Evolutionary conservation across 2,113 vertebrate species (phyloP).

Genomic region (Pampusana beccarii): DNA sequence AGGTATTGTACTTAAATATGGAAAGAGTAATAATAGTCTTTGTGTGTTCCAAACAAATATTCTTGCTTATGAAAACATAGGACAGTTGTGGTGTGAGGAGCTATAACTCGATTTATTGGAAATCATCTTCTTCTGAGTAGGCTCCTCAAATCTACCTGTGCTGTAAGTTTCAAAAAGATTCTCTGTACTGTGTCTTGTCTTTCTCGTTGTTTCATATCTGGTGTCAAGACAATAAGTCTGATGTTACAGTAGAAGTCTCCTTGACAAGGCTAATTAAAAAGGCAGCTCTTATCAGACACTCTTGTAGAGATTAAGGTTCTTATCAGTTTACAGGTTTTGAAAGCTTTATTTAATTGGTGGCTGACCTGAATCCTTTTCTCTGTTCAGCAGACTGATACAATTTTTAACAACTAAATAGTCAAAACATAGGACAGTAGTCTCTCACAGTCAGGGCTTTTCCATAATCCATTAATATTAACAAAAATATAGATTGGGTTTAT

Average conservation of each 20-base stretch:
- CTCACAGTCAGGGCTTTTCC: not conserved
- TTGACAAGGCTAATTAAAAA: not conserved
- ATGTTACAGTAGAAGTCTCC: not conserved
- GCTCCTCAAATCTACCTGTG: not conserved
- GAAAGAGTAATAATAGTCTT: not conserved
- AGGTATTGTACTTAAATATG: slow-evolving; percentile 19
- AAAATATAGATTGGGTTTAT: not conserved
- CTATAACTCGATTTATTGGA: not conserved
- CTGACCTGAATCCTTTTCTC: not conserved
- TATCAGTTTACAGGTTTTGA: not conserved
- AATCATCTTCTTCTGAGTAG: not conserved
- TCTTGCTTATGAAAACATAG: not conserved
- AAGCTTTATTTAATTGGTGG: not conserved
- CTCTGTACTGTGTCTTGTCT: not conserved
- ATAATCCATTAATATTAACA: not conserved
- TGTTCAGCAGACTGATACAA: not conserved
- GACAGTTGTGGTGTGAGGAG: not conserved
- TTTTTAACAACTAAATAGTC: not conserved
- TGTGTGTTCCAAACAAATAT: not conserved
- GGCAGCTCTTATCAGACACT: not conserved
- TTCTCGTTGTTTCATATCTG: not conserved
- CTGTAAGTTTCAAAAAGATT: not conserved
- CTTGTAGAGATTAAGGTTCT: not conserved
- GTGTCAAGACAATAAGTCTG: not conserved
- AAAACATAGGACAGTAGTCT: not conserved